Percentiles rank a stretch among this genome's conserved stretches.
These are phyloP conservation scores for Odontocerum albicorne DNA, from an alignment of 2,888 invertebrate species.

Conservation along the genomic window DNA sequence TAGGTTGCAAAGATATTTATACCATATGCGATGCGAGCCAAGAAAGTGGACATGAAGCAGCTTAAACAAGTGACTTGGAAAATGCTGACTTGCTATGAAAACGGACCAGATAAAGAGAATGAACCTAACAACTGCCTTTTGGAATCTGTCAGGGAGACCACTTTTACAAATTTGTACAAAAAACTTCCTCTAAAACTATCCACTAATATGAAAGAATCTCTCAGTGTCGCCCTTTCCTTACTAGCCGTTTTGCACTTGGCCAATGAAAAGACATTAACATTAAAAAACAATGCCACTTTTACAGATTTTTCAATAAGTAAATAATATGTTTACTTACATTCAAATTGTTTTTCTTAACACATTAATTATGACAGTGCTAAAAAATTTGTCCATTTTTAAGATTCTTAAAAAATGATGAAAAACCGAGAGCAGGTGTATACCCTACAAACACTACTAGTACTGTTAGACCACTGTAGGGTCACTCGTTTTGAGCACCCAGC, in stretches of 20 bases:
- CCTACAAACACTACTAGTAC: no score
- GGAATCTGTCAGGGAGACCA: conserved; percentile 49
- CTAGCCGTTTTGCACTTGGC: conserved; percentile 81
- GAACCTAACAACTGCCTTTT: conserved; percentile 39
- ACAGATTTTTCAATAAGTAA: conserved; percentile 57
- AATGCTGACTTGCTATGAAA: conserved; percentile 50
- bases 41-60: conserved; percentile 84
- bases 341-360: no score
- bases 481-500: no score
- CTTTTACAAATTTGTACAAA: conserved; percentile 60
- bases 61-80: conserved; percentile 77
- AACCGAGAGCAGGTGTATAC: no score
- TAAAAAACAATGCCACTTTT: conserved; percentile 55
- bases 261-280: conserved; percentile 71
- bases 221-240: conserved; percentile 78
- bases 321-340: conserved; percentile 5
- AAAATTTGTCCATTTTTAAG: no score
- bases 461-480: no score
- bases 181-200: conserved; percentile 60
- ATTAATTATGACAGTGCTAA: no score
- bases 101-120: conserved; percentile 43
- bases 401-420: no score
- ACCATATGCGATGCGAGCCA: conserved; percentile 79
- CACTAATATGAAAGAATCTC: conserved; percentile 66
- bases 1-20: conserved; percentile 75